A percentile compares a stretch with the other conserved stretches of the same genome.
phyloP scores from a whole-genome alignment of 2,888 invertebrate species.

The Drosophila melanosoma region DNA sequence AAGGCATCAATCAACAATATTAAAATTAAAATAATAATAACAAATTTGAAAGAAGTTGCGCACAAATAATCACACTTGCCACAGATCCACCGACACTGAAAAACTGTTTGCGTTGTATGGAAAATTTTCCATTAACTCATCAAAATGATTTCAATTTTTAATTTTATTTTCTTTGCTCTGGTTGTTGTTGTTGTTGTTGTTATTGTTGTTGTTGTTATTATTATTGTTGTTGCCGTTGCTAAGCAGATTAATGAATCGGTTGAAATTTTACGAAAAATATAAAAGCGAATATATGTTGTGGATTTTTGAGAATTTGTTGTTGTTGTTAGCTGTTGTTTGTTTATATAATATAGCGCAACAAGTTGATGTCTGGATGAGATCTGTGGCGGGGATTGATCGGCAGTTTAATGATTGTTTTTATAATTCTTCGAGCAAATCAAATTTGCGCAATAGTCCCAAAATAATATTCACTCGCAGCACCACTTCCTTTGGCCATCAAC shows the following conservation, averaged over 20 bases:
- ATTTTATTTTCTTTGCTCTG: constrained; percentile 32
- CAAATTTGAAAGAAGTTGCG: constrained; percentile 58
- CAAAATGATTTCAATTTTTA: constrained; percentile 49
- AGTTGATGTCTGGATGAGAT: constrained; percentile 59
- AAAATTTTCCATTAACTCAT: constrained; percentile 73
- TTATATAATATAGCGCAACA: constrained; percentile 69
- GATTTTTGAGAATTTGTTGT: constrained; percentile 20
- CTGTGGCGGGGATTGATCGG: constrained; percentile 38
- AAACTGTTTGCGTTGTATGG: constrained; percentile 35
- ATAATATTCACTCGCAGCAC: constrained; percentile 55
- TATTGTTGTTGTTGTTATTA: neutral
- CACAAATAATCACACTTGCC: constrained; percentile 41
- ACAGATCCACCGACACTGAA: neutral
- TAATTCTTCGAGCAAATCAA: constrained; percentile 54
- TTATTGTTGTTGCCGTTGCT: constrained; percentile 19
- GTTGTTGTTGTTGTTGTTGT: constrained; percentile 1
- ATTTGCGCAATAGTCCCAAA: constrained; percentile 70
- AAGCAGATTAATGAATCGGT: constrained; percentile 26
- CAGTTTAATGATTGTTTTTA: constrained; percentile 68
- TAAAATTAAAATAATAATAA: constrained; percentile 76
- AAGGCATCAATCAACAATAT: constrained; percentile 66
- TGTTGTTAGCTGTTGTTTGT: constrained; percentile 56
- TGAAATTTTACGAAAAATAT: constrained; percentile 15
- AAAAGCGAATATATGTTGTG: constrained; percentile 39
- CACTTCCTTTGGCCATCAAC: constrained; percentile 54